Evolutionary conservation across 53 echinoderm and acorn worm genomes (phyloP).

Genomic region (Paelopatides confundens): DNA sequence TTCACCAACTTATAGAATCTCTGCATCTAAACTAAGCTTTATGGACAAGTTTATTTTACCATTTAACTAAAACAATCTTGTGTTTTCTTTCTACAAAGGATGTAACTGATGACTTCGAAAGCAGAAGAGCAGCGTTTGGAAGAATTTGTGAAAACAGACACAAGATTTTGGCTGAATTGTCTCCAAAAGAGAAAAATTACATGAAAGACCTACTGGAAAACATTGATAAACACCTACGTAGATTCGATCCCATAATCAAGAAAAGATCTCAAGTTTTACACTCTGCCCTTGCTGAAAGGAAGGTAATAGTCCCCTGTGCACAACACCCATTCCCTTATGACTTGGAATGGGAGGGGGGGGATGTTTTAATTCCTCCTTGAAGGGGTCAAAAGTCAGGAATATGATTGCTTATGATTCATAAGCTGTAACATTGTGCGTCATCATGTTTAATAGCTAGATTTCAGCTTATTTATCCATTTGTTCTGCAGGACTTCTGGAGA

Average conservation of each 20-base stretch:
- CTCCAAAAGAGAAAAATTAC: constrained; percentile 72
- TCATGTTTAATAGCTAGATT: too few relatives aligned
- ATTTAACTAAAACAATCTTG: too few relatives aligned
- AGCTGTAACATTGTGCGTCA: too few relatives aligned
- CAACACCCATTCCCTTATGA: too few relatives aligned
- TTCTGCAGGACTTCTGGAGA: constrained; percentile 87
- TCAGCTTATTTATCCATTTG: too few relatives aligned
- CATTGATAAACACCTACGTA: constrained; percentile 60
- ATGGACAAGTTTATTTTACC: too few relatives aligned
- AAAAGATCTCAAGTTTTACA: constrained; percentile 33
- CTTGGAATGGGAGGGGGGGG: too few relatives aligned
- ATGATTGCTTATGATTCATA: too few relatives aligned
- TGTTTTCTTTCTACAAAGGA: constrained; percentile 26
- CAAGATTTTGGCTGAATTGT: constrained; percentile 59
- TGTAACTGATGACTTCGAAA: constrained; percentile 64
- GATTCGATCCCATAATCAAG: constrained; percentile 62
- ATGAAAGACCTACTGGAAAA: constrained; percentile 63
- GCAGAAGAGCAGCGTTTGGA: constrained; percentile 60
- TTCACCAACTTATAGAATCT: too few relatives aligned
- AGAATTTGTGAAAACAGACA: constrained; percentile 52
- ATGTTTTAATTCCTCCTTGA: too few relatives aligned
- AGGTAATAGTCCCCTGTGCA: background rate
- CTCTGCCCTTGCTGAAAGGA: background rate
- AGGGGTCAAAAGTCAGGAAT: too few relatives aligned
- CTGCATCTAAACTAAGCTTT: too few relatives aligned